These are phyloP conservation scores for Alaudala cheleensis DNA, from an alignment of 2,113 vertebrate genomes.

Conservation along the genomic window DNA sequence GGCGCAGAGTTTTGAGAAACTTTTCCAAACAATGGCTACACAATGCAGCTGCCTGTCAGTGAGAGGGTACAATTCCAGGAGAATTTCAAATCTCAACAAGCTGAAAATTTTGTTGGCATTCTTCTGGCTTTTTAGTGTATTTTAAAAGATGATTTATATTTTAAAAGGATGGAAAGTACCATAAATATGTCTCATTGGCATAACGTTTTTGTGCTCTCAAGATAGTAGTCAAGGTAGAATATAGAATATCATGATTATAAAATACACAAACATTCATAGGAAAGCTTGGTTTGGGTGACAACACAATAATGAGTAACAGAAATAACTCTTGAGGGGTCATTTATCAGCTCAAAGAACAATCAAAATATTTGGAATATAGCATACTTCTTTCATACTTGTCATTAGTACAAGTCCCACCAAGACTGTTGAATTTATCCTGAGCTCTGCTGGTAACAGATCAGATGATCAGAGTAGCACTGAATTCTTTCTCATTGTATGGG, in stretches of 20 bases:
- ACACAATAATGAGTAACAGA: neutral
- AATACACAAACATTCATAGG: neutral
- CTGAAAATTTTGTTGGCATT: neutral
- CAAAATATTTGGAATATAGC: neutral
- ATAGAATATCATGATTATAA: neutral
- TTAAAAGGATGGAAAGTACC: neutral
- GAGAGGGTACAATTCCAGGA: neutral
- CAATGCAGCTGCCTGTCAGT: neutral
- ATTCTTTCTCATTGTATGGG: neutral
- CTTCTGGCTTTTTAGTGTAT: neutral
- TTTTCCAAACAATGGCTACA: neutral
- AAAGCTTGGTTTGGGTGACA: neutral
- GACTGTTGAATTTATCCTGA: neutral
- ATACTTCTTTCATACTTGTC: neutral
- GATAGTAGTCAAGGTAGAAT: neutral
- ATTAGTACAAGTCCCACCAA: neutral
- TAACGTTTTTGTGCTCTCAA: neutral
- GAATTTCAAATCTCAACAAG: neutral
- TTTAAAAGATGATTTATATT: neutral
- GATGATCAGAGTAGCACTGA: neutral
- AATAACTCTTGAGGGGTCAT: neutral
- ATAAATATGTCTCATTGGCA: neutral
- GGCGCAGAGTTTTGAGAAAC: neutral
- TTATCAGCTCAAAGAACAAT: neutral
- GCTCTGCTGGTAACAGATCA: neutral